Evolutionary conservation across 2,888 invertebrate species (phyloP).

Genomic region (Caenorhabditis zanzibari): DNA sequence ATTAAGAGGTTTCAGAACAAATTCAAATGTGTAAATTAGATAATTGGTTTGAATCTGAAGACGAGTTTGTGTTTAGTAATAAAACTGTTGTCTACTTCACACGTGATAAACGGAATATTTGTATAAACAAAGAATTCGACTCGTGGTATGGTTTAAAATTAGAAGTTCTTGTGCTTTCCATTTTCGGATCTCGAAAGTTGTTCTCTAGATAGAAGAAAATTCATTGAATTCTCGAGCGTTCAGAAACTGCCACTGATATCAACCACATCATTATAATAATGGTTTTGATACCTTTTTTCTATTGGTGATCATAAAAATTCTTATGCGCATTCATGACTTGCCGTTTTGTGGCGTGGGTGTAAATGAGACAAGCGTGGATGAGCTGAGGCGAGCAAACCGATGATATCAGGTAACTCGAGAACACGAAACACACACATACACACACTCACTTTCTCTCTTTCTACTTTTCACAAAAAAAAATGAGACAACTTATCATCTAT

Average conservation of each 20-base stretch:
- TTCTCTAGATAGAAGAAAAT: not conserved
- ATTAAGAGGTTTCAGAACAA: no score
- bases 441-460: not conserved
- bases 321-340: constrained; percentile 46
- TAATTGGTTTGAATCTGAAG: not conserved
- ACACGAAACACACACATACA: constrained; percentile 56
- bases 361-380: constrained; percentile 48
- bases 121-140: constrained; percentile 20
- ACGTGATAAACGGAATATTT: constrained; percentile 33
- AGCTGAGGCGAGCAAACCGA: constrained; percentile 29
- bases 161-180: not conserved
- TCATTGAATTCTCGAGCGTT: constrained; percentile 5
- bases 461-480: constrained; percentile 3
- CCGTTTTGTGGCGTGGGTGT: constrained; percentile 53
- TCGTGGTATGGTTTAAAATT: constrained; percentile 26
- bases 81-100: constrained; percentile 35
- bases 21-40: constrained; percentile 1
- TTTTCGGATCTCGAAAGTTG: not conserved
- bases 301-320: constrained; percentile 35
- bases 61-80: constrained; percentile 19
- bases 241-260: constrained; percentile 31
- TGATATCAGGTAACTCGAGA: constrained; percentile 64
- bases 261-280: not conserved
- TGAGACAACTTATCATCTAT: not conserved
- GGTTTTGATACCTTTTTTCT: not conserved